phyloP scores from a whole-genome alignment of 2,888 invertebrate species.

The Leucoma salicis region DNA sequence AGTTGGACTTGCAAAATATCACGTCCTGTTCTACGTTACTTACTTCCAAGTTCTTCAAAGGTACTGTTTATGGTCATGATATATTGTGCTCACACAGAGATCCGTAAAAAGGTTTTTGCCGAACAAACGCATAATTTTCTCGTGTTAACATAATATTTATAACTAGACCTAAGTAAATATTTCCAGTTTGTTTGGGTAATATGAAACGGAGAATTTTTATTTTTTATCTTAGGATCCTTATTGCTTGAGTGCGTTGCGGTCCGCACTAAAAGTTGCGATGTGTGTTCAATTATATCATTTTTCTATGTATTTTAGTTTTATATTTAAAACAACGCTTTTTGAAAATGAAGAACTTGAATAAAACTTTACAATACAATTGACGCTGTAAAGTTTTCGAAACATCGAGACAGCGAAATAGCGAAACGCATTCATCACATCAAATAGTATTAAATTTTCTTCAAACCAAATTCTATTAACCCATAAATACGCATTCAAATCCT shows the following conservation, averaged over 20 bases:
- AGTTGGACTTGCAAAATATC: not conserved
- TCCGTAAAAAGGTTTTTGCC: constrained; percentile 39
- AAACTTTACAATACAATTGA: too few species aligned
- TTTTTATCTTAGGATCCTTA: not conserved
- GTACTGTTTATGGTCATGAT: constrained; percentile 17
- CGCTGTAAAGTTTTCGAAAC: too few species aligned
- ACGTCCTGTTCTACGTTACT: not conserved
- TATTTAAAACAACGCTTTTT: too few species aligned
- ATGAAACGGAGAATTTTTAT: constrained; percentile 12
- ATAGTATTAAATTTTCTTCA: too few species aligned
- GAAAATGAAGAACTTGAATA: too few species aligned
- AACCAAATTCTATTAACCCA: too few species aligned
- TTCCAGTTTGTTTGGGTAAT: constrained; percentile 24
- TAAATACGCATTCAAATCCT: too few species aligned
- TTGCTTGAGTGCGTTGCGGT: not conserved
- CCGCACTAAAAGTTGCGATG: not conserved
- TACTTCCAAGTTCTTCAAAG: constrained; percentile 4
- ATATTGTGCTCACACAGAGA: constrained; percentile 29
- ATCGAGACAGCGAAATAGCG: too few species aligned
- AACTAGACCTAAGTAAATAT: constrained; percentile 64
- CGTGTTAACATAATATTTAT: constrained; percentile 61
- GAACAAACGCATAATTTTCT: constrained; percentile 52
- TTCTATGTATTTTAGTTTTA: too few species aligned
- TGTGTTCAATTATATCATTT: not conserved
- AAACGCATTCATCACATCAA: too few species aligned